phyloP scores from a whole-genome alignment of 2,797 vertebrate genomes.

The Euphonia xanthogaster region DNA sequence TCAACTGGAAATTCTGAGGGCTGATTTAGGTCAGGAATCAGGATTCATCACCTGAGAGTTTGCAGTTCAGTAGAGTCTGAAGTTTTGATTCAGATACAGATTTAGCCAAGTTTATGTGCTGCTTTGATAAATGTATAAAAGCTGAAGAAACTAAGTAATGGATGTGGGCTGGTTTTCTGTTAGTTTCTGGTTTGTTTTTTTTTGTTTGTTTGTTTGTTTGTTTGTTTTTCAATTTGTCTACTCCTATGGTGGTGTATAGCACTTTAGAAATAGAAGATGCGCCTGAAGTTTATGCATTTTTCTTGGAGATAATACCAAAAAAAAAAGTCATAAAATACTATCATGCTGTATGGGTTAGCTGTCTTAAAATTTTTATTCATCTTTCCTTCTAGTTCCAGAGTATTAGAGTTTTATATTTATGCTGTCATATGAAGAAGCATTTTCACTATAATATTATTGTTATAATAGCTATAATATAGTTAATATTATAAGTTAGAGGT shows the following conservation, averaged over 20 bases:
- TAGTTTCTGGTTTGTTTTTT: neutral
- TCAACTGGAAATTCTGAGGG: neutral
- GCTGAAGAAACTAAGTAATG: neutral
- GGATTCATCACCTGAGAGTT: neutral
- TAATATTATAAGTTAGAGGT: neutral
- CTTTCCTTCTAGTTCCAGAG: neutral
- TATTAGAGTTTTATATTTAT: neutral
- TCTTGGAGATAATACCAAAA: neutral
- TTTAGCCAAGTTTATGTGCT: neutral
- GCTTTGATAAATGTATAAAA: neutral
- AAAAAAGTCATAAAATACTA: neutral
- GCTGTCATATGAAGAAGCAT: neutral
- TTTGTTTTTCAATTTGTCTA: neutral
- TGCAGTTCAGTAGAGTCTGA: neutral
- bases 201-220: neutral
- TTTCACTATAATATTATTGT: neutral
- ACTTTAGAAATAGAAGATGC: neutral
- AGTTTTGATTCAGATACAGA: conserved; percentile 6
- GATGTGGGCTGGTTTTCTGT: neutral
- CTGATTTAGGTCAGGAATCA: conserved; percentile 1
- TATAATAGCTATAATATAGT: neutral
- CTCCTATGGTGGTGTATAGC: neutral
- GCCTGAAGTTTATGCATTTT: neutral
- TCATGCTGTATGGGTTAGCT: neutral
- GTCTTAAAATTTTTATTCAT: neutral